Percentiles rank a stretch among this genome's conserved stretches.
Conservation (phyloP, 2,888 invertebrate genomes). For the Cryptocheilus praepositus region DNA sequence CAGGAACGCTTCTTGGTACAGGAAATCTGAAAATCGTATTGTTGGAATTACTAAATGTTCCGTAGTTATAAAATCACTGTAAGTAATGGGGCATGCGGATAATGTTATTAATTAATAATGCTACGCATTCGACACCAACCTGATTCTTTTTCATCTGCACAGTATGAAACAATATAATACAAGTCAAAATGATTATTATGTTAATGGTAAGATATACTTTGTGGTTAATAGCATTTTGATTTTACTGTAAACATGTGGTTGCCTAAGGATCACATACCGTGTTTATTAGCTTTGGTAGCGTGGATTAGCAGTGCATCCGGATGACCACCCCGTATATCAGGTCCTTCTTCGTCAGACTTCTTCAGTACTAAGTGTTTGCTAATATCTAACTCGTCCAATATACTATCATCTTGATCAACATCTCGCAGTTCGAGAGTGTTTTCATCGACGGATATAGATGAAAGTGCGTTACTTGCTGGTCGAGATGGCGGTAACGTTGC, state of each 20-base stretch:
- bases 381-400: conserved; percentile 88
- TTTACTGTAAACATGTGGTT: background rate
- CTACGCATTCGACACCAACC: conserved; percentile 62
- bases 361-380: conserved; percentile 87
- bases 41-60: background rate
- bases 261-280: conserved; percentile 75
- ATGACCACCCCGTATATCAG: conserved; percentile 94
- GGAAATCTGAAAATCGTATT: conserved; percentile 81
- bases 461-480: conserved; percentile 68
- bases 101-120: background rate
- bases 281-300: conserved; percentile 95
- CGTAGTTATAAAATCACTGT: background rate
- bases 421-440: conserved; percentile 66
- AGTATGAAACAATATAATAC: conserved; percentile 22
- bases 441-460: conserved; percentile 69
- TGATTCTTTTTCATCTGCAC: conserved; percentile 76
- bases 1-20: conserved; percentile 98
- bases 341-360: conserved; percentile 88
- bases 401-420: conserved; percentile 67
- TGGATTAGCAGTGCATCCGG: conserved; percentile 96
- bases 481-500: conserved; percentile 61
- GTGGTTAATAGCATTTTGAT: too few species aligned
- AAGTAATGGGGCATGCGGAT: background rate
- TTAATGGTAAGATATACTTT: too few species aligned
- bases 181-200: too few species aligned